Conservation (phyloP, 1,140 invertebrate genomes). For the Hylaeus anthracinus region DNA sequence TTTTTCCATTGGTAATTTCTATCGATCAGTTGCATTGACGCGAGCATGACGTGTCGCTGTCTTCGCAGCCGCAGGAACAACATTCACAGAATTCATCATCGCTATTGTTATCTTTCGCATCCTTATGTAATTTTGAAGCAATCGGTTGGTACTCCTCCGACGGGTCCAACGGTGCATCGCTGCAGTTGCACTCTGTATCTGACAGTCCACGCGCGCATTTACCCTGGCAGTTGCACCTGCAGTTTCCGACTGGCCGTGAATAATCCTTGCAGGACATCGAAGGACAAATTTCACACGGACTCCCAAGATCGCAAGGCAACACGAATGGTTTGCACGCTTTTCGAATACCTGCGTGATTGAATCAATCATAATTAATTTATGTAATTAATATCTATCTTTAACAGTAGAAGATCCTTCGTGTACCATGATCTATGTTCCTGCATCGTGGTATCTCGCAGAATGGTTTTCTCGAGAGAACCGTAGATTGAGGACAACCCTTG, state of each 20-base stretch:
- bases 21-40: constrained; percentile 13
- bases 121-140: neutral
- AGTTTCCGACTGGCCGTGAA: neutral
- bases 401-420: neutral
- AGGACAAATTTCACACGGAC: constrained; percentile 33
- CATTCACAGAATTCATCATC: constrained; percentile 70
- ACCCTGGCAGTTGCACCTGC: constrained; percentile 55
- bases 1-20: neutral
- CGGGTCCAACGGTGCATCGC: neutral
- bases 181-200: constrained; percentile 28
- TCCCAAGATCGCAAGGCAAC: neutral
- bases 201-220: constrained; percentile 27
- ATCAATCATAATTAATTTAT: too few species aligned
- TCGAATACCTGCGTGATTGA: constrained; percentile 3
- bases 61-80: constrained; percentile 54
- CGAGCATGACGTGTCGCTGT: constrained; percentile 16
- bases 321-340: neutral
- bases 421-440: constrained; percentile 2
- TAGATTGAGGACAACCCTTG: neutral
- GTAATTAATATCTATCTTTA: neutral
- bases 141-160: constrained; percentile 4
- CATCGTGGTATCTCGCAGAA: constrained; percentile 12
- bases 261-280: neutral
- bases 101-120: constrained; percentile 25
- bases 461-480: neutral